Base-by-base conservation (phyloP, 2,113 vertebrate species). In the Shinisaurus crocodilurus region DNA sequence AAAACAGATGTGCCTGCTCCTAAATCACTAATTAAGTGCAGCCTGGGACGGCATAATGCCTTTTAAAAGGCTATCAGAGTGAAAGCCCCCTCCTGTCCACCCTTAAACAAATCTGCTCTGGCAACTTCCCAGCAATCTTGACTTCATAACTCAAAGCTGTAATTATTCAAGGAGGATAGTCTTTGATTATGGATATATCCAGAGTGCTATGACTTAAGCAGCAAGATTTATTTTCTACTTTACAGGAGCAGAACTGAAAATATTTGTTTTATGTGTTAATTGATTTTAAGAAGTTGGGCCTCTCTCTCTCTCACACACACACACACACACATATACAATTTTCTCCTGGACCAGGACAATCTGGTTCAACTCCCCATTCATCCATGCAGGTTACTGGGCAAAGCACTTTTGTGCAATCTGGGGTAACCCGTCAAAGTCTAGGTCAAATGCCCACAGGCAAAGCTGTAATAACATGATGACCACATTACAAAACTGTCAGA, bases 1-100 rank as follows among this genome's bases (percentile, higher is more conserved):
- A 88, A 95, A 95, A 95, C 89, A 96, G 89, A 95, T 95, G 89
- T 90, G 86, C 85, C 90, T 60, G 18, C 57, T 90, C 89, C 89
- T 91, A 94, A 96, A 95, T 95, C 89, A 93, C 86, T 95, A 95
- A 96, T 95, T 95, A 96, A 96, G 86, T 94, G 91, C 88, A 91
- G 81, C 10, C 87, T 88, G 88, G 91, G 93, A 94, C 84, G 84
- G 88, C 93, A 65, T 27, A 95, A 93, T 96, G 84, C 89, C 91
- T 90, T 93, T 94, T 94, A 92, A 88, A 95, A 91, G 89, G 86
- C 94, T 93, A 95, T 94, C 90, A 95, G 91, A 92, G 89, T 95
- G 91, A 77, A 15, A 45, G 60, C n/a, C 57, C n/a, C 37, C n/a
- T 67, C 83, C 74, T 29, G 60, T 86, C 90, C 82, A 57, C 65